Conservation (phyloP, 2,113 vertebrate species). For the Zosterops japonicus region DNA sequence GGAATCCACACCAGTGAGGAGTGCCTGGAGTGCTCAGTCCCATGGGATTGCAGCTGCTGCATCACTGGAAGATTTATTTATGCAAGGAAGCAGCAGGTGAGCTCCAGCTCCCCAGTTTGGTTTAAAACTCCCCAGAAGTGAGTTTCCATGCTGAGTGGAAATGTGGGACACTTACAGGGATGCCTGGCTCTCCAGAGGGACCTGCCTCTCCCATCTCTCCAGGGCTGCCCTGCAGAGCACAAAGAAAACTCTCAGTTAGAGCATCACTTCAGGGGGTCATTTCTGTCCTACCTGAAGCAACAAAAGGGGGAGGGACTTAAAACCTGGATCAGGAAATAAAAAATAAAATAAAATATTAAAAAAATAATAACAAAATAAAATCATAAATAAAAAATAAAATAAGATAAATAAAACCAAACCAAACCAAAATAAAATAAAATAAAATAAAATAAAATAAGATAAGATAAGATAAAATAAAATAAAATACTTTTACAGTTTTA, state of each 20-base stretch:
- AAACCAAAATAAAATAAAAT: too few relatives aligned
- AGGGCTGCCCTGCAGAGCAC: constrained; percentile 77
- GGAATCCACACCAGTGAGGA: not conserved
- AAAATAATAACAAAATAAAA: not conserved
- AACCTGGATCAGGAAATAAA: not conserved
- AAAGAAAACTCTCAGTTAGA: not conserved
- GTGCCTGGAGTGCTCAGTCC: rapidly evolving
- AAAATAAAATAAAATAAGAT: too few relatives aligned
- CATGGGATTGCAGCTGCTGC: rapidly evolving
- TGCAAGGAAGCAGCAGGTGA: not conserved
- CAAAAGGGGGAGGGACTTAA: not conserved
- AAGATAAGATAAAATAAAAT: too few relatives aligned
- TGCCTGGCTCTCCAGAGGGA: constrained; percentile 94
- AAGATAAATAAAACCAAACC: too few relatives aligned
- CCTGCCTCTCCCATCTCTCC: constrained; percentile 88
- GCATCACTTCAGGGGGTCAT: not conserved
- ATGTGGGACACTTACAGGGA: constrained; percentile 88
- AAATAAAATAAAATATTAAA: too few relatives aligned
- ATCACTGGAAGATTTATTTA: not conserved
- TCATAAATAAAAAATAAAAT: too few relatives aligned
- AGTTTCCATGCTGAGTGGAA: not conserved
- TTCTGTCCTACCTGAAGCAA: not conserved
- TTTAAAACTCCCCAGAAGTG: not conserved
- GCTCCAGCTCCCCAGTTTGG: not conserved
- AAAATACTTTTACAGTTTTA: not conserved